Evolutionary conservation across 2,113 vertebrate genomes (phyloP).

Genomic region (Heloderma charlesbogerti): DNA sequence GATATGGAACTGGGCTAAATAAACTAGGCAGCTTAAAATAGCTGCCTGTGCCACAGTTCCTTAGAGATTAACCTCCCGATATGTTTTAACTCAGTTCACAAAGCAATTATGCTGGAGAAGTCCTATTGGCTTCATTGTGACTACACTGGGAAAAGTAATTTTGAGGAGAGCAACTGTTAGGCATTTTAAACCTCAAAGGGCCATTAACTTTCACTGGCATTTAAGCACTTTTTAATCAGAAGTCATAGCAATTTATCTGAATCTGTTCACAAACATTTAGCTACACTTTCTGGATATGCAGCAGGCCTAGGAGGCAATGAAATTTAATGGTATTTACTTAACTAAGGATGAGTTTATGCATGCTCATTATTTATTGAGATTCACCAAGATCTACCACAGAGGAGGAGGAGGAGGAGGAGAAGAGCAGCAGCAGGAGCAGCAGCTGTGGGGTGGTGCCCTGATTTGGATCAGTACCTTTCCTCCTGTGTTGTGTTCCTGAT

Average conservation of each 20-base stretch:
- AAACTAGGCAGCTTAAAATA: neutral
- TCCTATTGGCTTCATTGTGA: slow-evolving; percentile 1
- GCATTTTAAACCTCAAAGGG: slow-evolving; percentile 3
- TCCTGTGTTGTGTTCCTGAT: neutral
- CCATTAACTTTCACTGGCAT: slow-evolving; percentile 16
- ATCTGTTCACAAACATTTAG: slow-evolving; percentile 22
- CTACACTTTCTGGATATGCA: slow-evolving; percentile 1
- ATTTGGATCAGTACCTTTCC: neutral
- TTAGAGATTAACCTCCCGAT: neutral
- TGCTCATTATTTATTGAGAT: neutral
- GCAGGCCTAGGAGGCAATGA: neutral
- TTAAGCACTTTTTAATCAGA: slow-evolving; percentile 17
- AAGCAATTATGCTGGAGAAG: neutral
- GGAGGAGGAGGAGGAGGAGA: neutral
- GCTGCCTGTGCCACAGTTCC: neutral
- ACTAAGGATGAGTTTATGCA: neutral
- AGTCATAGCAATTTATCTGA: slow-evolving; percentile 13
- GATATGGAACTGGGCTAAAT: neutral
- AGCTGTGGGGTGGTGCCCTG: neutral
- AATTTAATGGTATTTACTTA: slow-evolving; percentile 29
- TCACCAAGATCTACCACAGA: too few species aligned
- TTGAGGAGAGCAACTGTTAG: neutral
- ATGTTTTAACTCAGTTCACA: slow-evolving; percentile 12
- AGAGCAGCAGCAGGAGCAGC: neutral
- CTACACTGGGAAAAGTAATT: neutral